These are phyloP conservation scores for Drosophila parvula DNA, from an alignment of 1,140 invertebrate species.

Conservation along the genomic window DNA sequence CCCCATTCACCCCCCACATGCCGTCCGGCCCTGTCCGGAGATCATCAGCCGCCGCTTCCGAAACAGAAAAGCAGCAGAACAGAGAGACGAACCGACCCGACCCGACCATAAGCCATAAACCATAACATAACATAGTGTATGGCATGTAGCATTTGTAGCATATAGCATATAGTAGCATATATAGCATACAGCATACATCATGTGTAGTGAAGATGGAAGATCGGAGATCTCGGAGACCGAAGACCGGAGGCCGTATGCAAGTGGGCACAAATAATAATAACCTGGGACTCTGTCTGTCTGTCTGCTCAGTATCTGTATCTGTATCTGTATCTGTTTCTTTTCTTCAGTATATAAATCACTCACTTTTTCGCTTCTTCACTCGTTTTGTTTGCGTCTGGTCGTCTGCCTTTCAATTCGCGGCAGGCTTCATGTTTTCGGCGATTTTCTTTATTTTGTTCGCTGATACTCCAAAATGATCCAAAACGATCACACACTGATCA, in stretches of 20 bases:
- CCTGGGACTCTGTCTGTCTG: constrained; percentile 16
- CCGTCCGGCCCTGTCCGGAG: constrained; percentile 1
- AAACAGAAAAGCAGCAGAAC: constrained; percentile 45
- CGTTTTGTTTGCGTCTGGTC: constrained; percentile 23
- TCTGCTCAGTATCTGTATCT: constrained; percentile 7
- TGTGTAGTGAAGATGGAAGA: constrained; percentile 10
- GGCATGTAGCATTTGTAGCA: not conserved
- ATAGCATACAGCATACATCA: constrained; percentile 6
- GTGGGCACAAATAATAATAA: constrained; percentile 32
- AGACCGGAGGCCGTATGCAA: constrained; percentile 6
- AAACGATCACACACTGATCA: constrained; percentile 6
- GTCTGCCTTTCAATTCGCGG: constrained; percentile 37
- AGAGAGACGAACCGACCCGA: constrained; percentile 1
- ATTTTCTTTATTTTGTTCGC: not conserved
- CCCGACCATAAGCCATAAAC: constrained; percentile 55
- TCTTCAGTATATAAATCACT: constrained; percentile 64
- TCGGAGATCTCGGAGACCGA: not conserved
- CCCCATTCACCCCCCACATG: constrained; percentile 17
- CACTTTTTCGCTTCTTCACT: constrained; percentile 51
- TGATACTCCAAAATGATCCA: constrained; percentile 11
- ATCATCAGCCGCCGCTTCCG: constrained; percentile 66
- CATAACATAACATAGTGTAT: constrained; percentile 44
- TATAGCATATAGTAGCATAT: not conserved
- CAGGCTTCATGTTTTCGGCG: constrained; percentile 37
- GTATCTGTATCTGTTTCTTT: constrained; percentile 1